phyloP scores from a whole-genome alignment of 1,140 invertebrate genomes.

The Calycopis cecrops region DNA sequence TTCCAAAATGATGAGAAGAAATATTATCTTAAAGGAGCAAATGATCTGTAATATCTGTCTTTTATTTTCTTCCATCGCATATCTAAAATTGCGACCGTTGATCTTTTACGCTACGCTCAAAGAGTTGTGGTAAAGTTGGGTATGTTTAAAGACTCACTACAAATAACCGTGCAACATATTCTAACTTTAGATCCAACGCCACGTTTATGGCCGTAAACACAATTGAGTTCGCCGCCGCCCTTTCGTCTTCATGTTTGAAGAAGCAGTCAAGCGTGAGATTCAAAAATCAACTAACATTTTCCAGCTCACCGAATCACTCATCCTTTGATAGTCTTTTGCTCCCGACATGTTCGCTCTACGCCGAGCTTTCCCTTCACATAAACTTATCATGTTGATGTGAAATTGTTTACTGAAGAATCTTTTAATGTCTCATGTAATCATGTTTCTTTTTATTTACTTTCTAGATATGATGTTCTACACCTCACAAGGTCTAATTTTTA shows the following conservation, averaged over 20 bases:
- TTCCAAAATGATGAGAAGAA: too few relatives aligned
- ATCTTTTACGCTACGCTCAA: too few relatives aligned
- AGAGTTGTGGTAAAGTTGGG: too few relatives aligned
- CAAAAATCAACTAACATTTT: slow-evolving; percentile 74
- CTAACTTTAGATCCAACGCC: neutral
- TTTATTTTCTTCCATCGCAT: too few relatives aligned
- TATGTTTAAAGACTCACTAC: too few relatives aligned
- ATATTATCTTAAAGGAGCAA: too few relatives aligned
- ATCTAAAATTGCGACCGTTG: too few relatives aligned
- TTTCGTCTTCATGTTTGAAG: slow-evolving; percentile 36
- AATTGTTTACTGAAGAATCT: slow-evolving; percentile 55
- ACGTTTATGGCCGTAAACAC: slow-evolving; percentile 27
- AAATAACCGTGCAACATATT: neutral
- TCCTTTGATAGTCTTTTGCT: slow-evolving; percentile 53
- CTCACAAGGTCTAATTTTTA: too few relatives aligned
- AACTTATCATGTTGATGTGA: slow-evolving; percentile 46
- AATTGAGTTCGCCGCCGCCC: slow-evolving; percentile 26
- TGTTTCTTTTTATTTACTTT: neutral
- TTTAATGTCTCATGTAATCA: slow-evolving; percentile 22
- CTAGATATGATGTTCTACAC: too few relatives aligned
- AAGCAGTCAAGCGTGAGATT: slow-evolving; percentile 58
- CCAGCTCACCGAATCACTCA: slow-evolving; percentile 61
- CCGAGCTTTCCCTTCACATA: slow-evolving; percentile 60
- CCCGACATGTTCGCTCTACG: slow-evolving; percentile 54
- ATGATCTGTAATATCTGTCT: too few relatives aligned